A percentile compares a stretch with the other conserved stretches of the same genome.
phyloP scores from a whole-genome alignment of 2,113 vertebrate genomes.

The Calyptommatus sinebrachiatus region DNA sequence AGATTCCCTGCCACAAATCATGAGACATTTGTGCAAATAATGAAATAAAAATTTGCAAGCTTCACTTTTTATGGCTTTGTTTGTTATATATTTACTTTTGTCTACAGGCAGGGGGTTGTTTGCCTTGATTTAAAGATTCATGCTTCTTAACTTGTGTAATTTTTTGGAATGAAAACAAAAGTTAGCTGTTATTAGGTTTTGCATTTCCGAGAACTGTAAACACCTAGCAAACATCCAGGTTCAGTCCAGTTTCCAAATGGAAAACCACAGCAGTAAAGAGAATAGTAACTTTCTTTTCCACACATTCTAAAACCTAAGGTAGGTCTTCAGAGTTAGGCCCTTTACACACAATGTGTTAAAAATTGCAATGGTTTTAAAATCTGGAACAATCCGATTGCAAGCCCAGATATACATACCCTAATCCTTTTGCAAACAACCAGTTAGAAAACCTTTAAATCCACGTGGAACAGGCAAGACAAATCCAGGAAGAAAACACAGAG shows the following conservation, averaged over 20 bases:
- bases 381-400: neutral
- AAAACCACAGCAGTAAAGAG: too few relatives aligned
- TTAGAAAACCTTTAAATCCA: neutral
- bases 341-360: neutral
- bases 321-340: neutral
- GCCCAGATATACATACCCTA: neutral
- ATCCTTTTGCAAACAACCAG: neutral
- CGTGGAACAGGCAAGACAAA: neutral
- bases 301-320: too few relatives aligned
- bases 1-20: slow-evolving; percentile 23
- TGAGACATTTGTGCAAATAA: slow-evolving; percentile 19
- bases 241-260: too few relatives aligned
- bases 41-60: slow-evolving; percentile 25
- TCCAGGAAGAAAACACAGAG: too few relatives aligned
- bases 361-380: too few relatives aligned
- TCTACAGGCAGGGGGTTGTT: slow-evolving; percentile 9
- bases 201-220: neutral
- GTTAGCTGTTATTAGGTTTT: neutral
- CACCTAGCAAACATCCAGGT: too few relatives aligned
- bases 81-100: neutral
- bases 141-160: neutral
- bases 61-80: slow-evolving; percentile 6
- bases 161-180: slow-evolving; percentile 3
- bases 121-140: slow-evolving; percentile 1
- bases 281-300: too few relatives aligned